Evolutionary conservation across 1,140 invertebrate genomes (phyloP), one percentile per base, ranked within the genome.

Genomic region (Homarus americanus): DNA sequence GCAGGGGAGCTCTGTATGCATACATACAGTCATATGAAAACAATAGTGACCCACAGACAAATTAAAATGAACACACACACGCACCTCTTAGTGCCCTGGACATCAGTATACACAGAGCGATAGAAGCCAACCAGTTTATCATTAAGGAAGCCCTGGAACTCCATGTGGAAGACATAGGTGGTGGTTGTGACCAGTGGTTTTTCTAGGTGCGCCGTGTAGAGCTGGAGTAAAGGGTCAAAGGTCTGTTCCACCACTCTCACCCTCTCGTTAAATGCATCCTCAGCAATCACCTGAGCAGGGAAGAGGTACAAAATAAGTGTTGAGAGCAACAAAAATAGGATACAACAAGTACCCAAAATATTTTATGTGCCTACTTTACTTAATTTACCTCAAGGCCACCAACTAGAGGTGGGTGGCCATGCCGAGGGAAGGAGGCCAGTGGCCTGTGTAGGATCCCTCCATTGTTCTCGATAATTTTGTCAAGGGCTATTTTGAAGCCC

Each of bases 91-190:
- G 4, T 72, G 7, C 82, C 87, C 7, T 80, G 44, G 12, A 24
- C 44, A 24, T 58, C 76, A 49, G n/a, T 79, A 94, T 98, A 98
- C 95, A 98, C 98, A 94, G 97, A 98, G 44, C 98, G 95, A 94
- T 99, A 99, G 91, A 99, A 97, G 34, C 98, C 98, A 94, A 97
- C 98, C 97, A 99, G 97, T 94, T 98, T 98, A 94, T 99, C 97
- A 94, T 98, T 98, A 34, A 99, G 95, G 93, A 96, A 96, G 2
- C 98, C 98, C 1, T 95, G 96, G 94, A 98, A 99, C 76, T 96
- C 94, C 92, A 98, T 95, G 63, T 94, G 94, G 38, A 99, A 93
- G n/a, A 95, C 94, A 93, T 98, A 98, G 82, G 95, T 94, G 93
- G 0, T 94, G 94, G 32, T 97, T 97, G 28, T 94, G 93, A 0